phyloP scores from a whole-genome alignment of 2,888 invertebrate species.

The Drosophila tanythrix region DNA sequence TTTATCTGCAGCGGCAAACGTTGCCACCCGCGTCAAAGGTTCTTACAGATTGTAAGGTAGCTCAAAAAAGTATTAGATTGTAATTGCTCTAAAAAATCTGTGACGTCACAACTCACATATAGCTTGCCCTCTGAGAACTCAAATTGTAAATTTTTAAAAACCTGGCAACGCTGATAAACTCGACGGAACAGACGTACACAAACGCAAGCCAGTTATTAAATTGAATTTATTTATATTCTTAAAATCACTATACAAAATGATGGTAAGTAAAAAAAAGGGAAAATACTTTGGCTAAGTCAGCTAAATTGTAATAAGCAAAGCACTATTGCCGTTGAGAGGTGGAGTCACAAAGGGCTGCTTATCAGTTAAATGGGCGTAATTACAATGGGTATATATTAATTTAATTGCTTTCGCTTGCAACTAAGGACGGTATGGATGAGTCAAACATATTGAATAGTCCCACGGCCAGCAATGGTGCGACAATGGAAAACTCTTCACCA shows the following conservation, averaged over 20 bases:
- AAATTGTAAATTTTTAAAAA: neutral
- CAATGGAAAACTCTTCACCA: slow-evolving; percentile 69
- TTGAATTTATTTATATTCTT: slow-evolving; percentile 33
- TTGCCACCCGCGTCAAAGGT: slow-evolving; percentile 43
- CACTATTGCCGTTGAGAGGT: neutral
- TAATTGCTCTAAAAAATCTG: neutral
- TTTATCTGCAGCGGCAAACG: slow-evolving; percentile 36
- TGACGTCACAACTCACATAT: slow-evolving; percentile 24
- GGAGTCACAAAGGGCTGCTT: slow-evolving; percentile 44
- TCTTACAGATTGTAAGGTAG: slow-evolving; percentile 18
- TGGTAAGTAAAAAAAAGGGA: slow-evolving; percentile 36
- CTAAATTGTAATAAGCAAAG: neutral
- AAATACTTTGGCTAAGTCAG: neutral
- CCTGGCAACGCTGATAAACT: slow-evolving; percentile 40
- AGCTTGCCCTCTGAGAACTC: neutral
- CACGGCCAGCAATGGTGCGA: slow-evolving; percentile 46
- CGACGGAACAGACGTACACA: slow-evolving; percentile 39
- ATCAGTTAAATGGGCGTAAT: slow-evolving; percentile 62
- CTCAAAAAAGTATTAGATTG: neutral
- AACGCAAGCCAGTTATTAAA: slow-evolving; percentile 37
- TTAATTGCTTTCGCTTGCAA: slow-evolving; percentile 27
- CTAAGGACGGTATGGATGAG: slow-evolving; percentile 80
- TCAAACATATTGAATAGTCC: slow-evolving; percentile 63
- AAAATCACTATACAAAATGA: slow-evolving; percentile 41
- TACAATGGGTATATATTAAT: slow-evolving; percentile 38